Evolutionary conservation across 2,113 vertebrate species (phyloP).

Genomic region (Bos javanicus): DNA sequence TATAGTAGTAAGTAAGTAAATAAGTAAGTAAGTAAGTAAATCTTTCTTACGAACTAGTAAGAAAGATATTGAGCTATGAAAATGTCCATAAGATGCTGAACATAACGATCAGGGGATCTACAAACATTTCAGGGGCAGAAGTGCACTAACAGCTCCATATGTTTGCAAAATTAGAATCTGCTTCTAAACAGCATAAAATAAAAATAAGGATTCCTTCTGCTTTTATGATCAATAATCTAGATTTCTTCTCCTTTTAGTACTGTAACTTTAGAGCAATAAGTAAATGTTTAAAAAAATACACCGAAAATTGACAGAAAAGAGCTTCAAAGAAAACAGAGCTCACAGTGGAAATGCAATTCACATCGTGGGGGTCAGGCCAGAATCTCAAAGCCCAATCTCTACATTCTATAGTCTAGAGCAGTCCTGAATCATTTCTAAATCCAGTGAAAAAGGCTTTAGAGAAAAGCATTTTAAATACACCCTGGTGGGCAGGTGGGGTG

Average conservation of each 20-base stretch:
- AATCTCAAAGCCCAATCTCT: not conserved
- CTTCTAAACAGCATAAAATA: conserved; percentile 3
- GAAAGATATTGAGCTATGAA: not conserved
- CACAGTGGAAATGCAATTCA: not conserved
- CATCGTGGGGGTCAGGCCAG: not conserved
- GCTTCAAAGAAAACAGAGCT: not conserved
- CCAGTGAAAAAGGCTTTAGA: not conserved
- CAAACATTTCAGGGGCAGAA: not conserved
- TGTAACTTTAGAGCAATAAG: not conserved
- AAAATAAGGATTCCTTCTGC: not conserved
- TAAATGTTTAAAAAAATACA: not conserved
- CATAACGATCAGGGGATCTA: not conserved
- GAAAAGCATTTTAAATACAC: not conserved
- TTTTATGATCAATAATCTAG: not conserved
- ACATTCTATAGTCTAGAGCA: not conserved
- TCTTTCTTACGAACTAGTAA: not conserved
- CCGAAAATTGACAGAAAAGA: not conserved
- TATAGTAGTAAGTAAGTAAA: not conserved
- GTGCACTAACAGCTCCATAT: not conserved
- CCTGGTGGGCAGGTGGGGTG: not conserved
- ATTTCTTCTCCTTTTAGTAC: not conserved
- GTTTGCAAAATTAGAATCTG: not conserved
- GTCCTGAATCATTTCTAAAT: not conserved
- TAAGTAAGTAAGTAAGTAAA: no score
- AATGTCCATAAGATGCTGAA: not conserved